Percentiles rank a stretch among this genome's conserved stretches.
These are phyloP conservation scores for Patiria pectinifera DNA, from an alignment of 53 echinoderm and acorn worm genomes.

Conservation along the genomic window DNA sequence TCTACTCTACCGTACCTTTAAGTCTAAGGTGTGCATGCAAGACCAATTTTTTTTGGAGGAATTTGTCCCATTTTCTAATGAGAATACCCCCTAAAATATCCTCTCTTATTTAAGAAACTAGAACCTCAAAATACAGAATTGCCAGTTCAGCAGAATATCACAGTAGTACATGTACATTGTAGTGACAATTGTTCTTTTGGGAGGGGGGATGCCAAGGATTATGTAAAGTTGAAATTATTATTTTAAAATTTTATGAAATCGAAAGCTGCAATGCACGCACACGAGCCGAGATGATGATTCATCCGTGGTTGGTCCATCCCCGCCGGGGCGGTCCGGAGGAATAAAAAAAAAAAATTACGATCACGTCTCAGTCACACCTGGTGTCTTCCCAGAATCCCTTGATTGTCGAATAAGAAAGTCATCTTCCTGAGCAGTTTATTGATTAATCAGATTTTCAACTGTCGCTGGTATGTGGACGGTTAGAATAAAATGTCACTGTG, in stretches of 20 bases:
- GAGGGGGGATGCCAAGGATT: too few relatives aligned
- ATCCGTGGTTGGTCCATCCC: constrained; percentile 16
- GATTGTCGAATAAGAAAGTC: constrained; percentile 27
- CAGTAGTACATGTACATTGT: too few relatives aligned
- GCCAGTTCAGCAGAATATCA: too few relatives aligned
- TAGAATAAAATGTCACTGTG: background rate
- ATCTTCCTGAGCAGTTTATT: constrained; percentile 2
- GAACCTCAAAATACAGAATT: too few relatives aligned
- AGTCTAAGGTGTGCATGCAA: too few relatives aligned
- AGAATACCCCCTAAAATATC: too few relatives aligned
- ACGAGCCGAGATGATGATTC: constrained; percentile 18
- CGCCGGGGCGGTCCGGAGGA: background rate
- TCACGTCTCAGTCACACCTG: constrained; percentile 18
- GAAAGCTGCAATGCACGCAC: background rate
- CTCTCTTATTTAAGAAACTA: too few relatives aligned
- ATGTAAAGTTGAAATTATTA: too few relatives aligned
- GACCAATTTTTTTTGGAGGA: too few relatives aligned
- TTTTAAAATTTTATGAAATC: background rate
- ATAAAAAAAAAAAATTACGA: background rate
- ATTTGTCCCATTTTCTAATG: too few relatives aligned
- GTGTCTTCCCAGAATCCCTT: constrained; percentile 40
- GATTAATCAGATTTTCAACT: background rate
- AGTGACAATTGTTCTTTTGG: too few relatives aligned
- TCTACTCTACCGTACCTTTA: too few relatives aligned
- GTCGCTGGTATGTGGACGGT: background rate